These are phyloP conservation scores for Rhinolophus sinicus DNA, from an alignment of 2,113 vertebrate species.

Conservation along the genomic window DNA sequence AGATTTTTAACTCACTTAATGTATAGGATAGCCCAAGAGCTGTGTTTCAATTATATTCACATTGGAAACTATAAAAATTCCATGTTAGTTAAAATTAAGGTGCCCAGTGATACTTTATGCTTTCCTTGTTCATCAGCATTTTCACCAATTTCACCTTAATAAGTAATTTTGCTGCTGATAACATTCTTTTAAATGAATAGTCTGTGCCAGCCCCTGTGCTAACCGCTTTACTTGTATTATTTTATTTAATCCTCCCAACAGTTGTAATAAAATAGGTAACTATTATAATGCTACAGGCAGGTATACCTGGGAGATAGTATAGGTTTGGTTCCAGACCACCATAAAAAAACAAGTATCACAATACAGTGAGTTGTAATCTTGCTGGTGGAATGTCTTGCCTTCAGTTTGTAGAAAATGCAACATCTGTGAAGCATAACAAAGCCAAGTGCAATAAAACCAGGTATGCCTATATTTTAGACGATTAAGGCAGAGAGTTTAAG, in stretches of 20 bases:
- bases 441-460: background rate
- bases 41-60: background rate
- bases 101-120: background rate
- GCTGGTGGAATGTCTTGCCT: background rate
- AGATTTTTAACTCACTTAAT: background rate
- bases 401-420: background rate
- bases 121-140: constrained; percentile 12
- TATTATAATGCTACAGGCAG: background rate
- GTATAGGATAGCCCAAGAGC: background rate
- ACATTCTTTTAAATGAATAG: background rate
- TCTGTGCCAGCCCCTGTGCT: background rate
- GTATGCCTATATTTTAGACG: background rate
- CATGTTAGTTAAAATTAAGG: background rate
- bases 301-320: background rate
- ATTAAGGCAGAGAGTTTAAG: background rate
- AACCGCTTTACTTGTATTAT: background rate
- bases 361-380: background rate
- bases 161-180: background rate
- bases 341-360: background rate
- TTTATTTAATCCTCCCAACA: background rate
- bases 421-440: background rate
- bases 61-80: background rate
- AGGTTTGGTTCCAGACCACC: too few relatives aligned
- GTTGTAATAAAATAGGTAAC: background rate
- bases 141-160: background rate